Evolutionary conservation across 2,888 invertebrate genomes (phyloP).

Genomic region (Anoncus sp.): DNA sequence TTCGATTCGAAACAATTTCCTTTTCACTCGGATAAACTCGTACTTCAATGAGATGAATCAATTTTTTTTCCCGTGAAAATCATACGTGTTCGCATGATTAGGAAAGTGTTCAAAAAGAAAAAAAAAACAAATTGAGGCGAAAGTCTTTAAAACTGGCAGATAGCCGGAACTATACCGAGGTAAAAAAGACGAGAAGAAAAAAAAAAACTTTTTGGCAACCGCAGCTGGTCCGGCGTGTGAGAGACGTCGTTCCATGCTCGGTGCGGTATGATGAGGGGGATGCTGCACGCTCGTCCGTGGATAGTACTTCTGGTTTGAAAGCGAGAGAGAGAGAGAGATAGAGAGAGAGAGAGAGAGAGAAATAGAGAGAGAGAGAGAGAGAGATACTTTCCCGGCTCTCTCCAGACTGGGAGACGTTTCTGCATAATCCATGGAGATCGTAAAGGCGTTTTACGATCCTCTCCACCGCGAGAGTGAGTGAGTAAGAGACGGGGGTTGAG

Average conservation of each 20-base stretch:
- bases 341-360: constrained; percentile 21
- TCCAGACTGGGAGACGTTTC: constrained; percentile 58
- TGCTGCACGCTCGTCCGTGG: constrained; percentile 37
- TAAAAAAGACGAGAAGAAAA: not conserved
- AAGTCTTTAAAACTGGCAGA: constrained; percentile 23
- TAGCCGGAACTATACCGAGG: not conserved
- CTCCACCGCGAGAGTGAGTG: constrained; percentile 35
- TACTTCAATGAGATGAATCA: not conserved
- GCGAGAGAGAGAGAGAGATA: constrained; percentile 25
- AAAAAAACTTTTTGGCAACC: constrained; percentile 52
- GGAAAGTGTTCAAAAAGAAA: not conserved
- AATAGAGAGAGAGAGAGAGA: constrained; percentile 21
- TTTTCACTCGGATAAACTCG: not conserved
- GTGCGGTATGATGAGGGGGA: constrained; percentile 44
- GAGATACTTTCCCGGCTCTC: constrained; percentile 40
- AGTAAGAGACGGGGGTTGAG: constrained; percentile 21
- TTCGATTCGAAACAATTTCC: not conserved
- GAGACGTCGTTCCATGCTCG: constrained; percentile 48
- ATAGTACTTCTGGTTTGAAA: constrained; percentile 55
- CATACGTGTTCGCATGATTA: not conserved
- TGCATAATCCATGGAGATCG: constrained; percentile 72
- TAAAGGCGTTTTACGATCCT: constrained; percentile 71
- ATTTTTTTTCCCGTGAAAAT: not conserved
- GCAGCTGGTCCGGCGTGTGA: constrained; percentile 47
- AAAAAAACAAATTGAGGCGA: not conserved